These are phyloP conservation scores for Gymnocheta viridis DNA, from an alignment of 2,888 invertebrate genomes.

Conservation along the genomic window DNA sequence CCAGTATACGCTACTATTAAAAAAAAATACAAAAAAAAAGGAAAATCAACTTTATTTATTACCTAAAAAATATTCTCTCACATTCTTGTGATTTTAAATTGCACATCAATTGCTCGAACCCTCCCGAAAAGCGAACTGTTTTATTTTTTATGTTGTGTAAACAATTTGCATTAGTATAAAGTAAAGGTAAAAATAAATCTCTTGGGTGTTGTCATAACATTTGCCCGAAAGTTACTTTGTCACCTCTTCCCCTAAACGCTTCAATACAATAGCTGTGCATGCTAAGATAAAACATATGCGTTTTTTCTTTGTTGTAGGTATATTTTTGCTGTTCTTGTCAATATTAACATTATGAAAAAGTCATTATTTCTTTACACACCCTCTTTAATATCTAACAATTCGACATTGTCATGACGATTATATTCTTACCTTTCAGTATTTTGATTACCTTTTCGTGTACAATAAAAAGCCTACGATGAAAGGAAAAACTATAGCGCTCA, in stretches of 20 bases:
- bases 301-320: background rate
- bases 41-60: background rate
- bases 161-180: conserved; percentile 24
- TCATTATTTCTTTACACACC: conserved; percentile 10
- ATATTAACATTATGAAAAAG: conserved; percentile 27
- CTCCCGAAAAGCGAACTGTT: background rate
- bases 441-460: background rate
- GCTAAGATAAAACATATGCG: conserved; percentile 13
- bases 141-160: conserved; percentile 38
- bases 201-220: conserved; percentile 24
- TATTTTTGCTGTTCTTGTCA: conserved; percentile 19
- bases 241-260: too few relatives aligned
- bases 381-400: background rate
- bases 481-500: background rate
- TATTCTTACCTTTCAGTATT: background rate
- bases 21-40: background rate
- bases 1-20: too few relatives aligned
- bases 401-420: conserved; percentile 8
- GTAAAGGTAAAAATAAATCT: conserved; percentile 38
- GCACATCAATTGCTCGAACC: background rate
- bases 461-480: background rate
- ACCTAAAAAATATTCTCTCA: background rate
- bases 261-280: background rate
- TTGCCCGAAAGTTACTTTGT: background rate
- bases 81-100: background rate